Conservation (phyloP, 2,797 vertebrate species). For the Amniataba percoides region DNA sequence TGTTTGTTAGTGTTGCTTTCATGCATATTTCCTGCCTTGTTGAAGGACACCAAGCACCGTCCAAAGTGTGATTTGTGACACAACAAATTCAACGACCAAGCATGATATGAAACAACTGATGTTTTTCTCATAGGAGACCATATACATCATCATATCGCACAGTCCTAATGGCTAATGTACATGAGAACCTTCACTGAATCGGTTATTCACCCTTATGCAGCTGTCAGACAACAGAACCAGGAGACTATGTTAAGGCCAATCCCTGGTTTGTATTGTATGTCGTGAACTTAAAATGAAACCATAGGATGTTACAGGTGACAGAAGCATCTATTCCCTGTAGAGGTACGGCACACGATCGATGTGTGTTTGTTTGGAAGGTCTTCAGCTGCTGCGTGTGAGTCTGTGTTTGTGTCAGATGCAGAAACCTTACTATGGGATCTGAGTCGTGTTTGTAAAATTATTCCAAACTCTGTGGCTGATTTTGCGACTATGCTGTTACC, state of each 20-base stretch:
- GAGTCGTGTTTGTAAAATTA: constrained; percentile 57
- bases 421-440: constrained; percentile 37
- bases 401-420: constrained; percentile 13
- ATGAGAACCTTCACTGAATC: background rate
- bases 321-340: constrained; percentile 3
- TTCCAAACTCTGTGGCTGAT: constrained; percentile 56
- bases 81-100: too few species aligned
- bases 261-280: background rate
- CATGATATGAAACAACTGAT: too few species aligned
- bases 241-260: background rate
- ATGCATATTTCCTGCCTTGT: too few species aligned
- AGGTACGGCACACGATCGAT: background rate
- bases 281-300: constrained; percentile 2
- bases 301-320: constrained; percentile 12
- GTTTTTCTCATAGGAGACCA: too few species aligned
- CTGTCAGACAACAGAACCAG: constrained; percentile 2
- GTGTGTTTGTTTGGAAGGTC: constrained; percentile 21
- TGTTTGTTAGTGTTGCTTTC: too few species aligned
- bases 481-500: constrained; percentile 50
- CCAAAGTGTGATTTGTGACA: too few species aligned
- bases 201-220: background rate
- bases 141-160: too few species aligned
- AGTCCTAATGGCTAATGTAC: too few species aligned
- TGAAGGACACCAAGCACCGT: too few species aligned
- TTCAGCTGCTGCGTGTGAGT: constrained; percentile 7